Conservation (phyloP, 2,888 invertebrate genomes). For the Pecten maximus region DNA sequence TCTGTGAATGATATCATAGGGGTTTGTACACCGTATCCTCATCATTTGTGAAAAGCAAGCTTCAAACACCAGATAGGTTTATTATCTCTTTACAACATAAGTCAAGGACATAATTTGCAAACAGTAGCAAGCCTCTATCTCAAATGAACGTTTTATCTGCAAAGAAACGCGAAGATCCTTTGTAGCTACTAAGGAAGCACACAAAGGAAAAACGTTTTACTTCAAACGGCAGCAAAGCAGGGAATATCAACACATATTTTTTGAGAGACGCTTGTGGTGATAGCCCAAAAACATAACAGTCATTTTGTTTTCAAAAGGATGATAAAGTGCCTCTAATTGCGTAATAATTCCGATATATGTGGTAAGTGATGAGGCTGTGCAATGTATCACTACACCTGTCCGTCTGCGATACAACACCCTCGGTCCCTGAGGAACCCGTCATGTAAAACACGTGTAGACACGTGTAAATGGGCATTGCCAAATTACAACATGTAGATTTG, state of each 20-base stretch:
- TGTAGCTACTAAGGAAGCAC: not conserved
- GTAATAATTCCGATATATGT: not conserved
- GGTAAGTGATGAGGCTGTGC: not conserved
- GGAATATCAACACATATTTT: not conserved
- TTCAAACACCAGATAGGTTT: not conserved
- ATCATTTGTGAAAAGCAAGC: not conserved
- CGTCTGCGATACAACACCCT: not conserved
- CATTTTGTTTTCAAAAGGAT: constrained; percentile 35
- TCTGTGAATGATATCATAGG: not conserved
- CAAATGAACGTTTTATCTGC: constrained; percentile 16
- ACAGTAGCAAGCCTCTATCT: not conserved
- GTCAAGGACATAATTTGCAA: constrained; percentile 33
- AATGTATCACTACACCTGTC: constrained; percentile 12
- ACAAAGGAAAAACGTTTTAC: not conserved
- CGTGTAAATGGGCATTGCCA: not conserved
- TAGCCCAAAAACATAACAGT: constrained; percentile 6
- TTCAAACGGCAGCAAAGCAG: constrained; percentile 6
- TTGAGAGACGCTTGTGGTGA: not conserved
- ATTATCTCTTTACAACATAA: not conserved
- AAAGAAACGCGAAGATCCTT: not conserved
- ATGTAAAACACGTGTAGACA: not conserved
- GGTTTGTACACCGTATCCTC: too few relatives aligned
- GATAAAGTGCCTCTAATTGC: constrained; percentile 18
- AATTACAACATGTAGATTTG: not conserved
- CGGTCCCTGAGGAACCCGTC: not conserved